Base-by-base conservation (phyloP, 2,797 vertebrate genomes). In the Selene dorsalis region DNA sequence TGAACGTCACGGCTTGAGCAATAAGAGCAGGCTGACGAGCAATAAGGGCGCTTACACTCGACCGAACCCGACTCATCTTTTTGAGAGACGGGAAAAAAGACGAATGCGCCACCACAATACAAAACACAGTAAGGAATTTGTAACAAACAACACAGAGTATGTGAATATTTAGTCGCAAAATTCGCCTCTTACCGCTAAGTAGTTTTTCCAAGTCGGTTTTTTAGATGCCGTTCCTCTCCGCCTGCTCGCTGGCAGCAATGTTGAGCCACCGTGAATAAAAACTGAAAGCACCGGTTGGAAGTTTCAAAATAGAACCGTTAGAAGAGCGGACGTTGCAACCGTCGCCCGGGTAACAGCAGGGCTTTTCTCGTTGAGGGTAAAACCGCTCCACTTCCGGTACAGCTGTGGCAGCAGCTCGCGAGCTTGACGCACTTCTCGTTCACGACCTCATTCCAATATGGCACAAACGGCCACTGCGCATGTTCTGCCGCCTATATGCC, bases 361-460 rank as follows among this genome's bases (percentile, higher is more conserved):
- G n/a, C 56, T 56, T 82, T 88, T 73, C 1, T 0, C 24, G 74
- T 69, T 0, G 48, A 32, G 47, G 72, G 22, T 9, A 13, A 18
- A 59, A 22, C n/a, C 43, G 10, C 32, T 2, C 0, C 0, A 59
- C 69, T 91, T 93, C 92, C 87, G 88, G 84, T 4, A 3, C 45
- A 0, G 24, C 39, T 26, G 1, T 1, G 0, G 24, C 61, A 4
- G 53, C 32, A 24, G 43, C 9, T 1, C 30, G 69, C 64, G 0
- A 69, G 9, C 90, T 92, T 93, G 73, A 90, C 72, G 82, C 83
- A 53, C 2, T 83, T 89, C 84, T 92, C 84, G 84, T 92, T 80
- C 96, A 95, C 96, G 95, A 96, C 95, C 96, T 97, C 96, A 95
- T 97, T 97, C 96, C 97, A 97, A 97, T 97, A 98, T 97, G 97